Conservation (phyloP, 2,113 vertebrate genomes). For the Uria lomvia region DNA sequence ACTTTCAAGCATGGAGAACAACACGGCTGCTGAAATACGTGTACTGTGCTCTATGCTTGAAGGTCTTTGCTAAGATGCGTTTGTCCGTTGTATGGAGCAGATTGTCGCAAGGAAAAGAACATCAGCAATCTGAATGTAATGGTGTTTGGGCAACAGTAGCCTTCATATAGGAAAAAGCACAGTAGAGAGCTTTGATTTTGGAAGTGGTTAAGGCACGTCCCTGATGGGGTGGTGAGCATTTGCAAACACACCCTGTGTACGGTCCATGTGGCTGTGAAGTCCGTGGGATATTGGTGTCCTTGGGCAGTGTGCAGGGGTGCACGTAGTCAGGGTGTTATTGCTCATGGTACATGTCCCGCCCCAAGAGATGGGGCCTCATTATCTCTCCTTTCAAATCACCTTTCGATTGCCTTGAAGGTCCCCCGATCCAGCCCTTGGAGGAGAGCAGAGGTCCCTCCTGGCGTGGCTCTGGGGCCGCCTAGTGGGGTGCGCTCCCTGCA, state of each 20-base stretch:
- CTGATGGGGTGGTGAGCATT: neutral
- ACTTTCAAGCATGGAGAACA: neutral
- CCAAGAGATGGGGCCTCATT: neutral
- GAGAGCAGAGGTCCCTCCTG: neutral
- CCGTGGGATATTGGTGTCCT: neutral
- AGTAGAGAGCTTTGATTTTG: neutral
- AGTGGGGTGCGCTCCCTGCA: neutral
- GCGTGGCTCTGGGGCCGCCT: neutral
- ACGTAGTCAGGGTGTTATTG: fast-evolving
- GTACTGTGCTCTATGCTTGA: neutral
- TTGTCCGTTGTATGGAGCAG: neutral
- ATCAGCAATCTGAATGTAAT: neutral
- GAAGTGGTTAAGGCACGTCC: neutral
- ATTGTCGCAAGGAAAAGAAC: fast-evolving
- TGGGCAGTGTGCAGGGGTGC: neutral
- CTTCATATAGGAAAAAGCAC: neutral
- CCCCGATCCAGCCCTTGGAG: neutral
- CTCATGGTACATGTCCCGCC: fast-evolving
- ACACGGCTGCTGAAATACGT: neutral
- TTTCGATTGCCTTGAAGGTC: neutral
- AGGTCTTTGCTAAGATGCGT: neutral
- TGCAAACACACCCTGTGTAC: neutral
- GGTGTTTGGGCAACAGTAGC: neutral
- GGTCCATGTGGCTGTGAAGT: fast-evolving
- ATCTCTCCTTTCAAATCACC: neutral